Evolutionary conservation across 92 coral and sea anemone species (phyloP).

Genomic region (Isaurus tuberculatus): DNA sequence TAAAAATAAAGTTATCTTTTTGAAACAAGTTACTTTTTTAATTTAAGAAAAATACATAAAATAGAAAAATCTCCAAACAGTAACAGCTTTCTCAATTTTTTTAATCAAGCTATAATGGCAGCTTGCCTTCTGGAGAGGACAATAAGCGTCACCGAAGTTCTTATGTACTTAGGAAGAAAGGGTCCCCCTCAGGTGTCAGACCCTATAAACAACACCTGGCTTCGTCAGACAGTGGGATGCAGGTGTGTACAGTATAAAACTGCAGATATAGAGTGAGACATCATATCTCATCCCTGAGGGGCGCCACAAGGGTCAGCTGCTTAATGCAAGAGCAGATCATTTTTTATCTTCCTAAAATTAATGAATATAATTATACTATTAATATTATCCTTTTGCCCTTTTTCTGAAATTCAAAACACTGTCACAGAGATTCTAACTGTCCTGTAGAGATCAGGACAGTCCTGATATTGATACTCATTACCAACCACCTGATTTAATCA

Average conservation of each 20-base stretch:
- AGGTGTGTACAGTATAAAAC: constrained; percentile 67
- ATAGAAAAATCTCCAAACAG: too few relatives aligned
- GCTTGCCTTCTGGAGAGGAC: constrained; percentile 64
- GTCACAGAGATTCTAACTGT: too few relatives aligned
- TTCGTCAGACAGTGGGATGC: constrained; percentile 81
- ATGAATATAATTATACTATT: too few relatives aligned
- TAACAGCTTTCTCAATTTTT: constrained; percentile 9
- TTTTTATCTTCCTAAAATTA: background rate
- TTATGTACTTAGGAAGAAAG: constrained; percentile 68
- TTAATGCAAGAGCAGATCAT: constrained; percentile 17
- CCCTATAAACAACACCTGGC: constrained; percentile 89
- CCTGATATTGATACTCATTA: too few relatives aligned
- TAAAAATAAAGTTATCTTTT: too few relatives aligned
- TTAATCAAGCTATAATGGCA: constrained; percentile 82
- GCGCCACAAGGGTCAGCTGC: constrained; percentile 47
- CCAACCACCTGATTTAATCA: too few relatives aligned
- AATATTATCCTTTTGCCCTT: too few relatives aligned
- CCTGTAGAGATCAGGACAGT: too few relatives aligned
- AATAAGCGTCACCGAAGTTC: constrained; percentile 73
- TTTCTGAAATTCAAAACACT: too few relatives aligned
- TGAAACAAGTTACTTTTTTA: too few relatives aligned
- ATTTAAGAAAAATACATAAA: too few relatives aligned
- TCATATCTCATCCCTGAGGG: constrained; percentile 42
- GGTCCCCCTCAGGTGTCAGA: constrained; percentile 82
- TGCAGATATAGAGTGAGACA: constrained; percentile 11